Conservation (phyloP, 1,140 invertebrate species). For the Tyrophagus putrescentiae region DNA sequence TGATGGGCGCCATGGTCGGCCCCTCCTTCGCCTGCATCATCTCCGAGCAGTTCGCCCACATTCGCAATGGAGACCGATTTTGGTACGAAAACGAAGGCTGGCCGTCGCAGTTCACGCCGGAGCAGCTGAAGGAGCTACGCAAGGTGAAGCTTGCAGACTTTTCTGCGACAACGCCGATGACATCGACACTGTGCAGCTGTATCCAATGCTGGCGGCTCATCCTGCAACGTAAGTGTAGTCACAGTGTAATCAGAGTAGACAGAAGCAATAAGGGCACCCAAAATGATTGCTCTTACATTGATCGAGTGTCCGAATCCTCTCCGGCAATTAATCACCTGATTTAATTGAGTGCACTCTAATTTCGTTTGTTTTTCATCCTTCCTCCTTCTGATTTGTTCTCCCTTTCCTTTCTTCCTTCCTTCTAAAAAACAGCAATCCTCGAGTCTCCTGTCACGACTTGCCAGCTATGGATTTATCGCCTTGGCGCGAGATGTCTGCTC, state of each 20-base stretch:
- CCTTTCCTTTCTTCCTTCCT: neutral
- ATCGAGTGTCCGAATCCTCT: neutral
- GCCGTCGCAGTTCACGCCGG: slow-evolving; percentile 47
- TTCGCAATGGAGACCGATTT: slow-evolving; percentile 78
- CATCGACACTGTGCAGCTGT: slow-evolving; percentile 38
- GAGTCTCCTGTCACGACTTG: slow-evolving; percentile 16
- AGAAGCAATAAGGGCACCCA: neutral
- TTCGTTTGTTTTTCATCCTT: neutral
- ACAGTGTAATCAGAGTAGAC: neutral
- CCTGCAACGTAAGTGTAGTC: slow-evolving; percentile 20
- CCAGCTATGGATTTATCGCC: slow-evolving; percentile 16
- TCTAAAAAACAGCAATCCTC: slow-evolving; percentile 17
- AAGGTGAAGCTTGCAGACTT: slow-evolving; percentile 40
- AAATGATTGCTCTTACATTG: neutral
- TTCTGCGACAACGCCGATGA: slow-evolving; percentile 47
- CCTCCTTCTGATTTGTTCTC: neutral
- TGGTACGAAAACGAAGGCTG: slow-evolving; percentile 59
- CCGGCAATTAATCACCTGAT: neutral
- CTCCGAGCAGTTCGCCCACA: slow-evolving; percentile 83
- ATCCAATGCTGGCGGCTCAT: slow-evolving; percentile 25
- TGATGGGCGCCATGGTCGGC: slow-evolving; percentile 26
- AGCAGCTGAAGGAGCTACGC: slow-evolving; percentile 40
- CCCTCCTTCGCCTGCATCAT: slow-evolving; percentile 74
- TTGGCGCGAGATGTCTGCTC: slow-evolving; percentile 12
- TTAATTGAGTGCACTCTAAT: neutral